These are phyloP conservation scores for Mimachlamys varia DNA, from an alignment of 2,888 invertebrate genomes.

Conservation along the genomic window DNA sequence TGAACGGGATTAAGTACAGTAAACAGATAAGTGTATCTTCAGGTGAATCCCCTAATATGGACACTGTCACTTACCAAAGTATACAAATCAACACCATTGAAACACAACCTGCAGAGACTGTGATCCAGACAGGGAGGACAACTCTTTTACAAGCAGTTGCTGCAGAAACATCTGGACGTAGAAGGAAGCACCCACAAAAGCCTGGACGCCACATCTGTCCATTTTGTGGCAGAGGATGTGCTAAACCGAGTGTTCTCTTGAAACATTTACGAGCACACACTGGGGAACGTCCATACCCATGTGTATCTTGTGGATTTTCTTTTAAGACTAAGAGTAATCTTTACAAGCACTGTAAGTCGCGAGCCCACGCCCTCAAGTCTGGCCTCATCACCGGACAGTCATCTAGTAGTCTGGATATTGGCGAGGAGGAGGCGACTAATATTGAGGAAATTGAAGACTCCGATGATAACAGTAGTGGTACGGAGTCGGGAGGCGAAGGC, in stretches of 20 bases:
- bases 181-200: slow-evolving; percentile 66
- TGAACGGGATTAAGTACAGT: slow-evolving; percentile 40
- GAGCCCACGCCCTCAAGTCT: slow-evolving; percentile 72
- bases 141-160: background rate
- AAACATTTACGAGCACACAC: slow-evolving; percentile 97
- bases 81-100: slow-evolving; percentile 60
- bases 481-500: slow-evolving; percentile 44
- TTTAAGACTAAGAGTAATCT: slow-evolving; percentile 97
- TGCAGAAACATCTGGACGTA: slow-evolving; percentile 56
- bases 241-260: slow-evolving; percentile 95
- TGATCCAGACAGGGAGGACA: background rate
- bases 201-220: slow-evolving; percentile 91
- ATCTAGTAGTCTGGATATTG: slow-evolving; percentile 3
- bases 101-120: slow-evolving; percentile 64
- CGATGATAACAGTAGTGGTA: slow-evolving; percentile 50
- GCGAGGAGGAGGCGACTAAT: slow-evolving; percentile 39
- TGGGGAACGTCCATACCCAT: slow-evolving; percentile 95
- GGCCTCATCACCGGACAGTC: slow-evolving; percentile 46
- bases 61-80: background rate
- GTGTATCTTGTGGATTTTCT: slow-evolving; percentile 93
- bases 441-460: slow-evolving; percentile 52
- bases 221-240: slow-evolving; percentile 93
- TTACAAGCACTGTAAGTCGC: slow-evolving; percentile 91
- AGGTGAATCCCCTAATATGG: background rate
- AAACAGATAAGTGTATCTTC: slow-evolving; percentile 44